phyloP scores from a whole-genome alignment of 2,888 invertebrate genomes.

The Melieria omissa region DNA sequence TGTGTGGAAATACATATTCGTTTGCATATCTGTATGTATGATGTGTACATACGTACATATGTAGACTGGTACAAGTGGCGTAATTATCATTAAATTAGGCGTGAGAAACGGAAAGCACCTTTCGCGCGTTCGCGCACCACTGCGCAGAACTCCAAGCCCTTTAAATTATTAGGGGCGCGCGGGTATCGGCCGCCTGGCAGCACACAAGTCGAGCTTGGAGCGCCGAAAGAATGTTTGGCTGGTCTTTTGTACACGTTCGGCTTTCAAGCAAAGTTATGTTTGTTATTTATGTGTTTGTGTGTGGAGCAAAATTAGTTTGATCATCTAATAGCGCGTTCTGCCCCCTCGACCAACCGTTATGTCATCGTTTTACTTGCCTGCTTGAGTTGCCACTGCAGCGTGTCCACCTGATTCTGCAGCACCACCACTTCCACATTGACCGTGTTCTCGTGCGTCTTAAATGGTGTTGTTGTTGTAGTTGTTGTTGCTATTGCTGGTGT shows the following conservation, averaged over 20 bases:
- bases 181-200: not conserved
- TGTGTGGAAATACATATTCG: constrained; percentile 1
- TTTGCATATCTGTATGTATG: constrained; percentile 6
- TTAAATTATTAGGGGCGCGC: too few species aligned
- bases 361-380: constrained; percentile 68
- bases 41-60: not conserved
- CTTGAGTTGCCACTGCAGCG: constrained; percentile 77
- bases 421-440: constrained; percentile 71
- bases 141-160: too few species aligned
- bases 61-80: not conserved
- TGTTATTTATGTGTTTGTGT: not conserved
- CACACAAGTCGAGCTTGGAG: not conserved
- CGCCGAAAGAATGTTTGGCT: not conserved
- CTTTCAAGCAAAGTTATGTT: not conserved
- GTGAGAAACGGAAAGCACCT: constrained; percentile 31
- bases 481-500: constrained; percentile 41
- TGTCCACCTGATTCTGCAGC: constrained; percentile 75
- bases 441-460: constrained; percentile 45
- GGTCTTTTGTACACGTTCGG: not conserved
- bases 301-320: not conserved
- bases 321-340: not conserved
- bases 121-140: not conserved
- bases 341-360: not conserved
- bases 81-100: constrained; percentile 34
- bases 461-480: constrained; percentile 44